Evolutionary conservation across 2,797 vertebrate species (phyloP).

Genomic region (Lacerta agilis): DNA sequence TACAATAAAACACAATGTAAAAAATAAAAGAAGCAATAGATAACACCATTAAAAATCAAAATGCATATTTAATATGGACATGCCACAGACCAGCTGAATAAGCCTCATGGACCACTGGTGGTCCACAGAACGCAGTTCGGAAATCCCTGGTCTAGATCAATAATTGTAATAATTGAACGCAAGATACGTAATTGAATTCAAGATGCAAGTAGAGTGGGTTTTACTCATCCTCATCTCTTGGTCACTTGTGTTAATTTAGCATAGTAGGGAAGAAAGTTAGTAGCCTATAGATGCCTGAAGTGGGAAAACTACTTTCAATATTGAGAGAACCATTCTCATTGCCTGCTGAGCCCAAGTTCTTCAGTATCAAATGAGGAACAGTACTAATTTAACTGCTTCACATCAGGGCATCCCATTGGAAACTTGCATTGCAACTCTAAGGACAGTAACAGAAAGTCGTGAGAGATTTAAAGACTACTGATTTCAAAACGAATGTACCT

Average conservation of each 20-base stretch:
- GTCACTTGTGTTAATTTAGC: neutral
- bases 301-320: neutral
- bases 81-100: no score
- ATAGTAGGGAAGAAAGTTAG: neutral
- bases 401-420: neutral
- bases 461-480: neutral
- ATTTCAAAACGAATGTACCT: neutral
- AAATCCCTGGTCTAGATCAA: neutral
- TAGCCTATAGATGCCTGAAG: neutral
- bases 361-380: neutral
- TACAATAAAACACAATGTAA: no score
- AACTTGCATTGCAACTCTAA: neutral
- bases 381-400: neutral
- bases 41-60: no score
- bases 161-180: no score
- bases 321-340: neutral
- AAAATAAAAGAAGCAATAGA: no score
- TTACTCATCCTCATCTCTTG: neutral
- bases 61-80: no score
- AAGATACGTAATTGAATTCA: neutral
- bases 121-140: no score
- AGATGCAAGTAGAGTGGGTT: neutral
- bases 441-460: neutral
- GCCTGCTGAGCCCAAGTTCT: neutral
- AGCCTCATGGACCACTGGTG: no score